Evolutionary conservation across 2,888 invertebrate genomes (phyloP), one percentile per base, ranked within the genome.

Genomic region (Protophormia terraenovae): DNA sequence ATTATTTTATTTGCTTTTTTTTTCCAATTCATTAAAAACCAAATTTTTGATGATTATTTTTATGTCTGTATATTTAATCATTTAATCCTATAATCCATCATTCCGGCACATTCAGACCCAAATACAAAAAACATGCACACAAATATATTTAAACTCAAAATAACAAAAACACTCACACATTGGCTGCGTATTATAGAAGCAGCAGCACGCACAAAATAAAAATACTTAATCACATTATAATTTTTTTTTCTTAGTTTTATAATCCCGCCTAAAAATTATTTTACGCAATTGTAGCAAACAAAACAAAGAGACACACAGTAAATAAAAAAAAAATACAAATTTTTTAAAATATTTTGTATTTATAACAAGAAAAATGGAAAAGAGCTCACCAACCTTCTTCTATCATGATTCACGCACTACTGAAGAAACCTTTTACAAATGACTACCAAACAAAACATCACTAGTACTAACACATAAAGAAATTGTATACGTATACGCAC

Each of bases 351-450:
- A 35, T 47, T 72, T 41, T 35, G 6, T 29, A 27, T 16, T n/a
- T n/a, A n/a, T n/a, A n/a, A n/a, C n/a, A n/a, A n/a, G n/a, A n/a
- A n/a, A n/a, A n/a, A n/a, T n/a, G n/a, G 14, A 64, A 85, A 77
- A 77, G 77, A 85, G 89, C 88, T 88, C 87, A 91, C 91, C 88
- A 91, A 91, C 91, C 91, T 91, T 91, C 91, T 88, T 91, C 91
- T 86, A 86, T 86, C 83, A 86, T 83, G 83, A 90, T 86, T 81
- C 86, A 83, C 80, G 85, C 84, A 86, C 86, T 76, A 82, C 79
- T 77, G 73, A 83, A 75, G 75, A 77, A 80, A 62, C 67, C 53
- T 64, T 69, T 76, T 64, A 45, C 55, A 72, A 80, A 80, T 38
- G 72, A 55, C 76, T 66, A 35, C 62, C 60, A 83, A 83, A 73